A percentile compares a stretch with the other conserved stretches of the same genome.
phyloP scores from a whole-genome alignment of 64 coral and sea anemone genomes.

The Actinia tenebrosa region DNA sequence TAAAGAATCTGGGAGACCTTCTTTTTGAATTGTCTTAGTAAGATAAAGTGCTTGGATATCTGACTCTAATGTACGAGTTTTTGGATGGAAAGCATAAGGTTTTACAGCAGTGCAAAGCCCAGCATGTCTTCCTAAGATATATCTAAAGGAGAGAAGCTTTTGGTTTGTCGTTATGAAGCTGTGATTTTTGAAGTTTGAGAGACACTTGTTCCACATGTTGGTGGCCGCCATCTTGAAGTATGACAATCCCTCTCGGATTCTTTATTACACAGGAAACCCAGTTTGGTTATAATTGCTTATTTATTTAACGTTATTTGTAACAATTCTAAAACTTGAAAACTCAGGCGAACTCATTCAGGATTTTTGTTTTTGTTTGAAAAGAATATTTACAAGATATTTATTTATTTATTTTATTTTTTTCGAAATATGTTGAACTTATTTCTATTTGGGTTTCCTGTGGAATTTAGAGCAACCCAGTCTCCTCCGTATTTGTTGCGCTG shows the following conservation, averaged over 20 bases:
- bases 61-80: slow-evolving; percentile 70
- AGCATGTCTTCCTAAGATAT: background rate
- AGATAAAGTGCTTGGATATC: slow-evolving; percentile 69
- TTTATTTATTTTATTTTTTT: no score
- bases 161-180: background rate
- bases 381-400: no score
- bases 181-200: background rate
- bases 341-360: no score
- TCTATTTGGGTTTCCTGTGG: background rate
- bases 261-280: background rate
- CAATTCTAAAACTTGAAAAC: no score
- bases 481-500: background rate
- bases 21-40: slow-evolving; percentile 59
- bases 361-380: no score
- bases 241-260: background rate
- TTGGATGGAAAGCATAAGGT: slow-evolving; percentile 70
- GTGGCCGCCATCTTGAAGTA: background rate
- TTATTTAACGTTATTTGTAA: no score
- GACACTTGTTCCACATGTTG: background rate
- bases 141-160: background rate
- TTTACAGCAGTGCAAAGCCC: slow-evolving; percentile 2
- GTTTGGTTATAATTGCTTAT: no score
- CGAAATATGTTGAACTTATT: no score
- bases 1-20: slow-evolving; percentile 38
- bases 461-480: background rate